Conservation (phyloP, 1,140 invertebrate genomes). For the Chrysopa pallens region DNA sequence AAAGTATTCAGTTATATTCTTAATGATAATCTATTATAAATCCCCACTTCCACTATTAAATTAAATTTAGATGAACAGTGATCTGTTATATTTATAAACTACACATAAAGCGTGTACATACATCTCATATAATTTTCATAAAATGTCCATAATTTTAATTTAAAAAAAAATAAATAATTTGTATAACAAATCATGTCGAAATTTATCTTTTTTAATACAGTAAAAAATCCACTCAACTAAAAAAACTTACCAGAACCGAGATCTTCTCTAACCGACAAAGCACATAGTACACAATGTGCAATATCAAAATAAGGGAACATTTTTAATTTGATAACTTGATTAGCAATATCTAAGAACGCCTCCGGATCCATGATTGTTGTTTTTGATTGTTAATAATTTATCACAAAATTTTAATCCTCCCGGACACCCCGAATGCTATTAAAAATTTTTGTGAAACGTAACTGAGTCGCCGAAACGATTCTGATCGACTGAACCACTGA, state of each 20-base stretch:
- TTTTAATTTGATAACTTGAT: constrained; percentile 95
- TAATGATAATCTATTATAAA: no score
- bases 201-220: no score
- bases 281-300: constrained; percentile 80
- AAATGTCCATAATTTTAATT: no score
- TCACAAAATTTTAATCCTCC: constrained; percentile 2
- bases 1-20: no score
- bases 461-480: no score
- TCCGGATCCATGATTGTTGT: constrained; percentile 73
- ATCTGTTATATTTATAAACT: not conserved
- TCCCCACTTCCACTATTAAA: not conserved
- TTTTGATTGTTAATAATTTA: constrained; percentile 3
- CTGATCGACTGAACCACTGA: no score
- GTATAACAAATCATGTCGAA: no score
- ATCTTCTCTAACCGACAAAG: constrained; percentile 88
- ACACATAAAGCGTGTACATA: no score
- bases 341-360: constrained; percentile 91
- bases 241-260: constrained; percentile 64
- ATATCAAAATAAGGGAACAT: constrained; percentile 99
- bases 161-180: no score
- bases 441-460: no score
- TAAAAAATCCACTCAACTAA: no score
- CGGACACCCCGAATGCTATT: not conserved
- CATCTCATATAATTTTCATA: no score
- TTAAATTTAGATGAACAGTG: not conserved